These are phyloP conservation scores for Speoplatyrhinus poulsoni DNA, from an alignment of 2,113 vertebrate genomes.

Conservation along the genomic window DNA sequence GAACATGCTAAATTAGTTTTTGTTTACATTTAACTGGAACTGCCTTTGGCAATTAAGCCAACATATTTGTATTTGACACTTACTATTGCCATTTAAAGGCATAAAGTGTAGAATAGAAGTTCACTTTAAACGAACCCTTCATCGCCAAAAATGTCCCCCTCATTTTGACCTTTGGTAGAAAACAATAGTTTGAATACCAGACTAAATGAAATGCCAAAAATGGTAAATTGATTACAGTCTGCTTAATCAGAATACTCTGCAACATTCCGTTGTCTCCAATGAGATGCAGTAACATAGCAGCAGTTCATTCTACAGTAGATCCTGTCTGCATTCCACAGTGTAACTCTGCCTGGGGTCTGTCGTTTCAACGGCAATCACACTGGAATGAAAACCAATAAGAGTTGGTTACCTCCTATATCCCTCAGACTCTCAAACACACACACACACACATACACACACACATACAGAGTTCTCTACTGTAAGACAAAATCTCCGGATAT, in stretches of 20 bases:
- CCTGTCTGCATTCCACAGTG: conserved; percentile 49
- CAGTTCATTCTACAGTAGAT: conserved; percentile 44
- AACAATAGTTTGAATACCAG: not conserved
- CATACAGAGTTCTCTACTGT: not conserved
- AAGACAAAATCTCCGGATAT: conserved; percentile 75
- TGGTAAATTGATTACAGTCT: too few relatives aligned
- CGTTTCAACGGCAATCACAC: conserved; percentile 63
- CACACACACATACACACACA: conserved; percentile 33
- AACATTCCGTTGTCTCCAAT: not conserved
- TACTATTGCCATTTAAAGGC: too few relatives aligned
- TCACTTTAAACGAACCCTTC: too few relatives aligned
- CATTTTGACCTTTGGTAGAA: not conserved
- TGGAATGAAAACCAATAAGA: conserved; percentile 77
- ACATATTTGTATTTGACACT: too few relatives aligned
- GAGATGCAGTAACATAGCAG: not conserved
- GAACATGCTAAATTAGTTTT: too few relatives aligned
- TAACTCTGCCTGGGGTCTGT: conserved; percentile 63
- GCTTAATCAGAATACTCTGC: conserved; percentile 50
- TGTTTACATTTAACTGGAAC: too few relatives aligned
- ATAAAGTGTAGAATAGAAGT: too few relatives aligned
- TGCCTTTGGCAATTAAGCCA: too few relatives aligned
- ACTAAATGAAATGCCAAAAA: too few relatives aligned
- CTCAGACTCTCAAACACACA: conserved; percentile 18
- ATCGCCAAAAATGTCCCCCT: too few relatives aligned
- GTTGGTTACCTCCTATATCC: conserved; percentile 52